Conservation (phyloP, 2,888 invertebrate species). For the Calliopum simillimum region DNA sequence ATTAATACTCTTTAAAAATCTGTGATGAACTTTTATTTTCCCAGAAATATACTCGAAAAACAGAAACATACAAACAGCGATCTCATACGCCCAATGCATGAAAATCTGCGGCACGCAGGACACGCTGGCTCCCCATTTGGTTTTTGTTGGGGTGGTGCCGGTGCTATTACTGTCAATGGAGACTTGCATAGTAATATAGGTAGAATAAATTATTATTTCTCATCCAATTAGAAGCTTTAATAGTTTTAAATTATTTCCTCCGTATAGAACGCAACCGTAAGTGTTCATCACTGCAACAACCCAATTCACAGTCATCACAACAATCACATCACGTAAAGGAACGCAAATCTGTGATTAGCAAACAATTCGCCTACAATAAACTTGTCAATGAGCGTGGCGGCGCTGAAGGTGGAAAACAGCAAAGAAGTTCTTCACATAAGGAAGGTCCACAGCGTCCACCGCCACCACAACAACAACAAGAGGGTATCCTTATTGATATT, state of each 20-base stretch:
- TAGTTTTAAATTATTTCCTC: not conserved
- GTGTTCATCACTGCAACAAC: slow-evolving; percentile 58
- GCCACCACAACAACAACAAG: slow-evolving; percentile 62
- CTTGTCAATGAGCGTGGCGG: slow-evolving; percentile 76
- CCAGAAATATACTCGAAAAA: slow-evolving; percentile 76
- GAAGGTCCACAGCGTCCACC: slow-evolving; percentile 65
- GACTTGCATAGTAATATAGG: slow-evolving; percentile 53
- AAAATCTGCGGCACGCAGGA: slow-evolving; percentile 84
- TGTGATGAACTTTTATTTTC: slow-evolving; percentile 71
- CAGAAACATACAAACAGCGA: slow-evolving; percentile 76
- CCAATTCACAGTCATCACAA: slow-evolving; percentile 36
- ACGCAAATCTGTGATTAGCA: slow-evolving; percentile 67
- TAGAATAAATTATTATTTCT: not conserved
- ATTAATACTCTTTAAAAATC: too few species aligned
- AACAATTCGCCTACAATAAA: slow-evolving; percentile 87
- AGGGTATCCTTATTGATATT: slow-evolving; percentile 82
- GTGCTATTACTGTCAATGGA: slow-evolving; percentile 76
- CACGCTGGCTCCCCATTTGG: slow-evolving; percentile 80
- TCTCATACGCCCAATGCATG: slow-evolving; percentile 82
- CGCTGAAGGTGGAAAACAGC: slow-evolving; percentile 43
- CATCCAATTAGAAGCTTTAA: not conserved
- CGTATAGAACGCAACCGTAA: slow-evolving; percentile 66
- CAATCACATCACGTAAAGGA: slow-evolving; percentile 59
- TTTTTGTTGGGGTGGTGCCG: slow-evolving; percentile 87
- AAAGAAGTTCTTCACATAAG: slow-evolving; percentile 22